phyloP scores from a whole-genome alignment of 2,113 vertebrate species.

The Globicephala melas region DNA sequence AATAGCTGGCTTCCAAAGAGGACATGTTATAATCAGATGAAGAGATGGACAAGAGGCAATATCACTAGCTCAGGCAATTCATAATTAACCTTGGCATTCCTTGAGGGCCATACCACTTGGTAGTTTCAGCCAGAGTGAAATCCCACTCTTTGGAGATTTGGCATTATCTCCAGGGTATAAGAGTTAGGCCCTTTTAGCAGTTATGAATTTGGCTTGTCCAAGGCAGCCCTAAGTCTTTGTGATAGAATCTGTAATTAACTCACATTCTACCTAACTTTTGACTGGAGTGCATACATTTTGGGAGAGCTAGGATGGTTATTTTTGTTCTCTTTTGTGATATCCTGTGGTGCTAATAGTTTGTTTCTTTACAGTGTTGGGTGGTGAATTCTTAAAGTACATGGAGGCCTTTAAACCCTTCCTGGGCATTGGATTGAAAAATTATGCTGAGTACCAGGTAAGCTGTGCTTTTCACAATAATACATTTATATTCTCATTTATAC shows the following conservation, averaged over 20 bases:
- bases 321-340: neutral
- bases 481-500: neutral
- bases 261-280: fast-evolving
- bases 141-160: neutral
- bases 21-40: neutral
- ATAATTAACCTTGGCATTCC: neutral
- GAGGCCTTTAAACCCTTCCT: conserved; percentile 98
- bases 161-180: neutral
- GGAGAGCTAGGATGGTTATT: neutral
- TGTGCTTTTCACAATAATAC: neutral
- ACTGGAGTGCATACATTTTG: neutral
- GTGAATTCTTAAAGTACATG: conserved; percentile 99
- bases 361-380: conserved; percentile 88
- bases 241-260: neutral
- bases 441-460: conserved; percentile 96
- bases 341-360: neutral
- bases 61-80: neutral
- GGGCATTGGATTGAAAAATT: conserved; percentile 97
- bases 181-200: neutral
- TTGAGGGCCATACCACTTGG: neutral
- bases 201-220: neutral
- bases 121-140: neutral
- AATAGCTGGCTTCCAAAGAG: neutral
- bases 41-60: neutral
- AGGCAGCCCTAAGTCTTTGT: neutral